These are phyloP conservation scores for Coenonympha arcania DNA, from an alignment of 2,888 invertebrate species.

Conservation along the genomic window DNA sequence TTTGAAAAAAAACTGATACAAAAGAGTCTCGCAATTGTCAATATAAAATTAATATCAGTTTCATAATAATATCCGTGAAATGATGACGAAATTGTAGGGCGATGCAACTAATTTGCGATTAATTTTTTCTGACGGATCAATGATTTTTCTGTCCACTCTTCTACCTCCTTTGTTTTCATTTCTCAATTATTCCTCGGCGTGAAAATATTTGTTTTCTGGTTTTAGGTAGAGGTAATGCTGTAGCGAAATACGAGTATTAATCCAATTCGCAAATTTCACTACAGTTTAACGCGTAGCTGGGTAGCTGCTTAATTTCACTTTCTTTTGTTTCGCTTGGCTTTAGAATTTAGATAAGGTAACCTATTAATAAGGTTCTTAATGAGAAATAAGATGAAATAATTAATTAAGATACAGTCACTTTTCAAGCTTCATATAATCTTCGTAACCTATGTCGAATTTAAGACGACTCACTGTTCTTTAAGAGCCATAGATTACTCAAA, in stretches of 20 bases:
- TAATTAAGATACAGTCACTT: too few species aligned
- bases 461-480: too few species aligned
- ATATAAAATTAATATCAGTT: neutral
- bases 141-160: neutral
- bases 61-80: neutral
- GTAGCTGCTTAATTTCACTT: neutral
- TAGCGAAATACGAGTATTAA: neutral
- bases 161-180: neutral
- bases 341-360: too few species aligned
- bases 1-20: too few species aligned
- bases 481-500: too few species aligned
- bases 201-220: neutral
- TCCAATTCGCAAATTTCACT: neutral
- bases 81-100: slow-evolving; percentile 5
- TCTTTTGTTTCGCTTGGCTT: neutral
- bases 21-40: too few species aligned
- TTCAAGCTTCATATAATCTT: too few species aligned
- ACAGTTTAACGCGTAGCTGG: neutral
- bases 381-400: too few species aligned
- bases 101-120: slow-evolving; percentile 12
- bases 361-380: too few species aligned
- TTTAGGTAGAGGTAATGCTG: neutral
- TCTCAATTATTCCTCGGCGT: neutral
- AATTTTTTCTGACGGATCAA: slow-evolving; percentile 1
- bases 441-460: too few species aligned